Evolutionary conservation across 2,797 vertebrate species (phyloP), one percentile per base, ranked within the genome.

Genomic region (Staurois parvus): DNA sequence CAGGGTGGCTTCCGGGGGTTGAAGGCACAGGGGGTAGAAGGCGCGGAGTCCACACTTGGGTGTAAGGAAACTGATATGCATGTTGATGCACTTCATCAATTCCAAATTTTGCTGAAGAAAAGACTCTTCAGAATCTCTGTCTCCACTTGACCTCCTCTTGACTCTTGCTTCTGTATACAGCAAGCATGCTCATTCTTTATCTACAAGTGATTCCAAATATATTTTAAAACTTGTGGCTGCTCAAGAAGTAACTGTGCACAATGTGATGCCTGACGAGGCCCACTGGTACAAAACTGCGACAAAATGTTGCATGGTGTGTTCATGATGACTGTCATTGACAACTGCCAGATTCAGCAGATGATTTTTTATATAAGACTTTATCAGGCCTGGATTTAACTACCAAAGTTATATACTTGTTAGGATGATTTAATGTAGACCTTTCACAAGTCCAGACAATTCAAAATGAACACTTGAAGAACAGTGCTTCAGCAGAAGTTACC

Each of bases 111-210:
- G 19, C 37, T 79, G 77, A 26, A 56, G 69, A 85, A 59, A 80
- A 37, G 69, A 85, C 77, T 66, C 84, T 85, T 80, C 26, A 75
- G 37, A 64, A 80, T 80, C 72, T 32, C 76, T 85, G 84, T 80
- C 42, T 69, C 78, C 84, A 80, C 84, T 85, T 80, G 84, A 85
- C 84, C 84, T 66, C 69, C 68, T 74, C 76, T 85, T 85, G 70
- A 85, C 84, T 77, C 45, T 40, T 64, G 59, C 72, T 79, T 12
- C 68, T 85, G 48, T 52, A 74, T 56, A 72, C 29, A 80, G 59
- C 28, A 80, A 32, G 42, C 32, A 73, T 26, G 29, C 59, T 37
- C 40, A 10, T 72, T 62, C 59, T 70, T 84, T 84, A 77, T 84
- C 82, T 84, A 21, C 42, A 77, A 84, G 64, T 84, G 48, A n/a